These are phyloP conservation scores for Rhagium mordax DNA, from an alignment of 2,888 invertebrate genomes.

Conservation along the genomic window DNA sequence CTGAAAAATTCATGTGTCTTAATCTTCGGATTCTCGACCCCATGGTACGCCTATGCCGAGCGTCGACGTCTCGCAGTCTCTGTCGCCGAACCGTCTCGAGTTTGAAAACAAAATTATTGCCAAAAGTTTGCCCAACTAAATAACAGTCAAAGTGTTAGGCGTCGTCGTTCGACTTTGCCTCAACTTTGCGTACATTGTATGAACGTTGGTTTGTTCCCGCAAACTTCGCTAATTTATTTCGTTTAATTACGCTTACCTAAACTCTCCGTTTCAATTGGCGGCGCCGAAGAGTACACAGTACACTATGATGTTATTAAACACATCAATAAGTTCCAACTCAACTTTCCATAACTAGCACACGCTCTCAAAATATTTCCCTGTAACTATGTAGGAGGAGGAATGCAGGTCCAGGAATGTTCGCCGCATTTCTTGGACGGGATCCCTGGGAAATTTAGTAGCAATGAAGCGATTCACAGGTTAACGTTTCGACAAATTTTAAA, in stretches of 20 bases:
- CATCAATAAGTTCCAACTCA: no score
- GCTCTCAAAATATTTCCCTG: no score
- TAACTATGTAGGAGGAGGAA: no score
- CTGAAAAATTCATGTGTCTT: not conserved
- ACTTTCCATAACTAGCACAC: no score
- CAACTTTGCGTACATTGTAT: not conserved
- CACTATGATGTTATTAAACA: no score
- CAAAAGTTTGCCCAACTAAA: slow-evolving; percentile 31
- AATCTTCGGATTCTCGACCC: no score
- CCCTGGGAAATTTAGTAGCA: no score
- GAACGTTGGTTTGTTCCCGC: slow-evolving; percentile 10
- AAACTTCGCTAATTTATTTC: slow-evolving; percentile 26
- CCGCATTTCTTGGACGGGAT: no score
- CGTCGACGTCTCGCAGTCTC: slow-evolving; percentile 30
- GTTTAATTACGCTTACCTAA: not conserved
- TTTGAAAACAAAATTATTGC: slow-evolving; percentile 38
- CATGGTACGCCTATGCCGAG: slow-evolving; percentile 21
- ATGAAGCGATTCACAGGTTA: no score
- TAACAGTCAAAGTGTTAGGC: slow-evolving; percentile 27
- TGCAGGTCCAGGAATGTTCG: no score
- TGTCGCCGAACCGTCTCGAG: slow-evolving; percentile 35
- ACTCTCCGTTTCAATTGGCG: slow-evolving; percentile 7
- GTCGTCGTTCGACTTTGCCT: slow-evolving; percentile 28
- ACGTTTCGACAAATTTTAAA: no score
- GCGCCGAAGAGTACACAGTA: not conserved